Evolutionary conservation across 2,888 invertebrate genomes (phyloP), one percentile per base, ranked within the genome.

Genomic region (Aethes cnicana): DNA sequence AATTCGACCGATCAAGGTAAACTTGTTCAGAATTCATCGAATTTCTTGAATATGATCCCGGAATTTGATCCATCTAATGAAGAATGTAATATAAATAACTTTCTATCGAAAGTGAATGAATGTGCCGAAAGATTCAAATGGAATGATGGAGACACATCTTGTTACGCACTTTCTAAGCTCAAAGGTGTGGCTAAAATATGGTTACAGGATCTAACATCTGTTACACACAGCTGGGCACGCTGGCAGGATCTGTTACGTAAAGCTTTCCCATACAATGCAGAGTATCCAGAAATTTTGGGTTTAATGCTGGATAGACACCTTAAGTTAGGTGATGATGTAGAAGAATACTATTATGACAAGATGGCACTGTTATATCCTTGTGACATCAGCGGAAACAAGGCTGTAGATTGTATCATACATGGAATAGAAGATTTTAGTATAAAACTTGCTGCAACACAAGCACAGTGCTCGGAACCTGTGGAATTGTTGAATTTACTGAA

Each of bases 261-360:
- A n/a, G 47, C 47, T 5, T 47, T 17, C 41, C 58, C 58, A 2
- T 42, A 36, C 1, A 47, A 54, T 18, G 44, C 42, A 5, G 53
- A 55, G 30, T 58, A 58, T 25, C 53, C 47, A 0, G 39, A 11
- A 6, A 12, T 58, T 1, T 35, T 58, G 3, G 16, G 47, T 1
- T 46, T 52, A 11, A 56, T 56, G 56, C 33, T 59, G 12, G 50
- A 53, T 3, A 43, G 47, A 12, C 30, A 41, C 17, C 16, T 43
- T 8, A 58, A 35, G 20, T n/a, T 42, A 20, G 56, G 55, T 1
- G 53, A 55, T 5, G 39, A 44, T 8, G 3, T 58, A 20, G 58
- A 58, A 4, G 55, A 55, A 12, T 58, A 57, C 11, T 57, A 53
- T 46, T 54, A 44, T 23, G 50, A 52, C 7, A 57, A 55, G 50